A percentile compares a stretch with the other conserved stretches of the same genome.
Conservation (phyloP, 2,888 invertebrate species). For the Aphodius granarius region DNA sequence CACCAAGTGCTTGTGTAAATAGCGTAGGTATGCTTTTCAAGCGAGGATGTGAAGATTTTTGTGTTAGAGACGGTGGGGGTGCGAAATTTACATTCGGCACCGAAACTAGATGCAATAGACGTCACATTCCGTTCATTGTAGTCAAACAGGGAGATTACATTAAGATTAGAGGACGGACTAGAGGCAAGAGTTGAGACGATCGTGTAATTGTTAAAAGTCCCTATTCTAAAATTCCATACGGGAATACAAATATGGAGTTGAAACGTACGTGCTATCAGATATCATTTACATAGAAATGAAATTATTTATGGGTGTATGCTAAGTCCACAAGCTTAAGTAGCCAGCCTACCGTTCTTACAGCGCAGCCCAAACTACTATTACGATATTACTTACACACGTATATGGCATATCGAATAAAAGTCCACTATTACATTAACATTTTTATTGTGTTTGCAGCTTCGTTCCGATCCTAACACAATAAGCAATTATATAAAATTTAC, state of each 20-base stretch:
- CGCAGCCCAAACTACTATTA: background rate
- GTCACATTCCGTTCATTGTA: conserved; percentile 26
- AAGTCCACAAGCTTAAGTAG: background rate
- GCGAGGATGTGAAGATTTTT: conserved; percentile 17
- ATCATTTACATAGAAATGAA: conserved; percentile 37
- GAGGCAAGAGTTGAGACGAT: conserved; percentile 14
- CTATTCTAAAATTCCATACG: conserved; percentile 27
- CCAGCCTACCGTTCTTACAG: background rate
- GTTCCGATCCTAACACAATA: background rate
- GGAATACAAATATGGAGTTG: conserved; percentile 34
- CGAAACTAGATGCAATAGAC: conserved; percentile 27
- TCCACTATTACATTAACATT: background rate
- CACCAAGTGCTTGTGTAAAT: background rate
- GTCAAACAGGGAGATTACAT: conserved; percentile 26
- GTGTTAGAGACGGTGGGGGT: conserved; percentile 14
- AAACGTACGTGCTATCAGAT: conserved; percentile 32
- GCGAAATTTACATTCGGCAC: conserved; percentile 25
- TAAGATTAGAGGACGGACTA: conserved; percentile 19
- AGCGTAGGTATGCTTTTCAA: background rate
- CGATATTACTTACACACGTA: background rate
- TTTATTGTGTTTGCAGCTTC: background rate
- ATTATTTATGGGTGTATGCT: conserved; percentile 33
- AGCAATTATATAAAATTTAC: background rate
- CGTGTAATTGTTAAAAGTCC: conserved; percentile 32
- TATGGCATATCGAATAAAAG: background rate